A percentile compares a stretch with the other conserved stretches of the same genome.
phyloP scores from a whole-genome alignment of 2,113 vertebrate species.

The Pseudorasbora parva region DNA sequence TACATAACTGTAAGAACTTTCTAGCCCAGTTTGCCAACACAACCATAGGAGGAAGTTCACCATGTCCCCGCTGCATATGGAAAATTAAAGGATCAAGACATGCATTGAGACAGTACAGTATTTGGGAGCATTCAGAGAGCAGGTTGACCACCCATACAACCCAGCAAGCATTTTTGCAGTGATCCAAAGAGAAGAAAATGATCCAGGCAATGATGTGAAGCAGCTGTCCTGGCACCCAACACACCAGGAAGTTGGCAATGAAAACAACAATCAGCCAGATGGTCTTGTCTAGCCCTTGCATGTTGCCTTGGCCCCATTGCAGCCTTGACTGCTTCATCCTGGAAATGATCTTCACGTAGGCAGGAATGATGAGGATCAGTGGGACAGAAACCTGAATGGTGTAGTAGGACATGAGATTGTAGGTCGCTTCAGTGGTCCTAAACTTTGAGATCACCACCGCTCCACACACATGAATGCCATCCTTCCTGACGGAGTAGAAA shows the following conservation, averaged over 20 bases:
- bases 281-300: conserved; percentile 48
- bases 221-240: conserved; percentile 62
- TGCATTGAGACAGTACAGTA: conserved; percentile 53
- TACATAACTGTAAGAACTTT: conserved; percentile 2
- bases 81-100: conserved; percentile 57
- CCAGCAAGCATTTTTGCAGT: conserved; percentile 49
- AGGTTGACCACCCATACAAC: conserved; percentile 50
- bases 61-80: conserved; percentile 45
- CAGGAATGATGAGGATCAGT: conserved; percentile 55
- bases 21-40: conserved; percentile 16
- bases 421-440: conserved; percentile 25
- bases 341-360: conserved; percentile 53
- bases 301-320: conserved; percentile 45
- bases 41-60: not conserved
- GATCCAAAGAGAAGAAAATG: conserved; percentile 50
- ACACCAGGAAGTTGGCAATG: conserved; percentile 60
- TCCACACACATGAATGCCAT: conserved; percentile 47
- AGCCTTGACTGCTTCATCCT: conserved; percentile 45
- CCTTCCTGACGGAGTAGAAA: conserved; percentile 36
- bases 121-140: conserved; percentile 51
- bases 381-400: conserved; percentile 57
- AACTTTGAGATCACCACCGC: conserved; percentile 41
- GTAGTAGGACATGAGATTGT: conserved; percentile 60
- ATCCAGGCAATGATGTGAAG: conserved; percentile 58
- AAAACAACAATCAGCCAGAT: conserved; percentile 55